Base-by-base conservation (phyloP, 2,113 vertebrate species). In the Tragelaphus buxtoni region DNA sequence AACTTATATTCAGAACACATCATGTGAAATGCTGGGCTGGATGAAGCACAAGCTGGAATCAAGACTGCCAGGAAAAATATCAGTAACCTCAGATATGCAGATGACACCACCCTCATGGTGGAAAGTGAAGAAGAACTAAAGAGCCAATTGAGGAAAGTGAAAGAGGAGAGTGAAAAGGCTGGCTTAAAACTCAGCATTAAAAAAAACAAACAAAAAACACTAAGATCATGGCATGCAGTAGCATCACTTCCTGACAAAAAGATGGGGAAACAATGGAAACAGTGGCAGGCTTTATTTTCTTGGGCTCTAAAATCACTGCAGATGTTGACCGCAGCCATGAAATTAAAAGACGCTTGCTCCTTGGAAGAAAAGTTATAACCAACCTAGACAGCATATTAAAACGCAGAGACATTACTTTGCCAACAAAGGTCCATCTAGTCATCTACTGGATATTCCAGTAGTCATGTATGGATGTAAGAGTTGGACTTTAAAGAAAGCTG, bases 41-140 rank as follows among this genome's bases (percentile, higher is more conserved):
- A 69, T 35, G n/a, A 69, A 69, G 18, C n/a, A 69, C n/a, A 69
- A 69, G 4, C 18, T 39, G n/a, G 9, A 69, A 39, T 69, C 65
- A 69, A 35, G 18, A 22, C 18, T 69, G n/a, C 18, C 0, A 0
- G 18, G n/a, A 69, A 18, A 69, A 39, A 69, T 69, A 69, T 20
- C 18, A 69, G 22, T 69, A 39, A 69, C 65, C 18, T 69, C 65
- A 69, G 18, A 39, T 69, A 11, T 39, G 65, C 18, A 69, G 18
- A 39, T 69, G n/a, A 69, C n/a, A 69, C 18, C n/a, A 69, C n/a
- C 9, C n/a, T 69, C 35, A 20, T 11, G 18, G 35, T 4, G 22
- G n/a, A 69, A 69, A 22, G 18, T 2, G 35, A 1, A 69, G 32
- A 65, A 63, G 16, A 65, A 69, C 65, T 22, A 39, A 69, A 69